A percentile compares a stretch with the other conserved stretches of the same genome.
These are phyloP conservation scores for Oscheius myriophilus DNA, from an alignment of 2,888 invertebrate species.

Conservation along the genomic window DNA sequence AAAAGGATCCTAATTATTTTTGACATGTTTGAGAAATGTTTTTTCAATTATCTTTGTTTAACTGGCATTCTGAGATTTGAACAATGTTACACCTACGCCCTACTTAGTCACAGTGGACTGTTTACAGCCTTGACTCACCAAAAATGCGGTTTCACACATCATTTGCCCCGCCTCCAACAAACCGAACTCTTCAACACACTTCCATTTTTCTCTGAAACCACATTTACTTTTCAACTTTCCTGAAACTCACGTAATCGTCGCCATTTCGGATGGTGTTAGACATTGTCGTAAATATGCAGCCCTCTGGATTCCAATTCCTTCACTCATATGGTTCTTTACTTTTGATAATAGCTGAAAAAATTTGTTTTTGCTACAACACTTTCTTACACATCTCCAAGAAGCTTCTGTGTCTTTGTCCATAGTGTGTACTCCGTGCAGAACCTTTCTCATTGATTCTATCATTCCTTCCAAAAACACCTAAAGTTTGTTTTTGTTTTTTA, in stretches of 20 bases:
- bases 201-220: constrained; percentile 44
- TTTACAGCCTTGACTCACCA: constrained; percentile 28
- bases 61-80: neutral
- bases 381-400: constrained; percentile 60
- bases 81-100: neutral
- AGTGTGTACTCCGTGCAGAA: constrained; percentile 46
- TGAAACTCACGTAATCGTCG: constrained; percentile 27
- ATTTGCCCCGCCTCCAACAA: constrained; percentile 53
- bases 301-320: constrained; percentile 64
- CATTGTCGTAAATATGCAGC: constrained; percentile 60
- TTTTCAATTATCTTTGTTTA: too few relatives aligned
- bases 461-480: constrained; percentile 61
- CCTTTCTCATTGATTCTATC: constrained; percentile 48
- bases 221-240: neutral
- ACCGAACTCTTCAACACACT: constrained; percentile 50
- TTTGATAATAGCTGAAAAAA: constrained; percentile 49
- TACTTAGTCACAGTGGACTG: neutral
- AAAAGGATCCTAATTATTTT: too few relatives aligned
- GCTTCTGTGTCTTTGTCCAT: constrained; percentile 59
- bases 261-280: constrained; percentile 55
- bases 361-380: neutral
- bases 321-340: constrained; percentile 57
- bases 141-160: constrained; percentile 52
- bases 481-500: constrained; percentile 7
- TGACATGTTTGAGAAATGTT: too few relatives aligned